Evolutionary conservation across 2,888 invertebrate species (phyloP), one percentile per base, ranked within the genome.

Genomic region (Nemotelus pantherinus): DNA sequence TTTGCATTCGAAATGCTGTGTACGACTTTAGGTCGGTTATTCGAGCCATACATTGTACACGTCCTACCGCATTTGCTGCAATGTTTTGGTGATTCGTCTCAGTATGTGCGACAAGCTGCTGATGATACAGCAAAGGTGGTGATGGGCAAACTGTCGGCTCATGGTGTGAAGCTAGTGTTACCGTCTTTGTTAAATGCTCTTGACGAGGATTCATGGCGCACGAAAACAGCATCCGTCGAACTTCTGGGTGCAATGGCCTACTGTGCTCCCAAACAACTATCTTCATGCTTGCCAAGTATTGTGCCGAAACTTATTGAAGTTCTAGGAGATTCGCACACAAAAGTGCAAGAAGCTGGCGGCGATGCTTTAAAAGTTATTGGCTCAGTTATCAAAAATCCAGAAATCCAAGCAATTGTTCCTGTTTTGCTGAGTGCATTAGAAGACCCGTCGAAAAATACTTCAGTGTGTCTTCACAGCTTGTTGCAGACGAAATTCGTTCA

Each of bases 11-110:
- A 99, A 89, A 97, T 98, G 92, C 90, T 98, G 64, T 98, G 97
- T 87, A 93, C 93, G 82, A 86, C 86, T 3, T 90, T 99, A 83
- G 99, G 99, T 0, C 93, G 98, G 65, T 89, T 99, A 78, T 99
- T 99, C 89, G 99, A 99, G 88, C 99, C 99, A 0, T 99, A 99
- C 89, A 96, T 99, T 79, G 97, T 99, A 76, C 97, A 98, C 86
- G 96, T 99, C 67, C 89, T 99, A 80, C 98, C 98, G 0, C 95
- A 97, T 88, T 90, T 99, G 83, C 89, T 99, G 81, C 91, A 96
- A 80, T 97, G 98, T 87, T 98, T 99, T 87, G 99, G 99, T 6
- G 99, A 99, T 89, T 90, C 92, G 48, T 98, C 96, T 85, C 95
- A 96, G 87, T 95, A 97, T 88, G 99, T 99, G 77, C 90, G 99